These are phyloP conservation scores for Syrmaticus mikado DNA, from an alignment of 2,113 vertebrate species.

Conservation along the genomic window DNA sequence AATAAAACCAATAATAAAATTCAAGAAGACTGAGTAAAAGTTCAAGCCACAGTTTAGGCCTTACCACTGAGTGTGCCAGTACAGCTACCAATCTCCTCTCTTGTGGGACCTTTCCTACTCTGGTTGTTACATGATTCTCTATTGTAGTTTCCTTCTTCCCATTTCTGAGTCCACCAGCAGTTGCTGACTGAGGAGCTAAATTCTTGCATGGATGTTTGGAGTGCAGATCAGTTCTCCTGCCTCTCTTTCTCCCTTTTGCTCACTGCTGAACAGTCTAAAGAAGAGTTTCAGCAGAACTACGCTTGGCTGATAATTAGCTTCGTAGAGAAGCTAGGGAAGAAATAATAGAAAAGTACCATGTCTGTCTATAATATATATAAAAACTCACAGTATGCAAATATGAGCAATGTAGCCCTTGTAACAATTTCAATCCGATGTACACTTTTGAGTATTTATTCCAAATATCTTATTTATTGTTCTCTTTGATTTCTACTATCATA, in stretches of 20 bases:
- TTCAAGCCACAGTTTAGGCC: neutral
- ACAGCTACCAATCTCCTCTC: fast-evolving
- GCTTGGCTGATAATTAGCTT: neutral
- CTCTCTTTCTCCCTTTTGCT: neutral
- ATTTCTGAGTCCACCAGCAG: neutral
- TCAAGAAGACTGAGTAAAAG: neutral
- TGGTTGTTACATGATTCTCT: neutral
- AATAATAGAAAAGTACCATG: neutral
- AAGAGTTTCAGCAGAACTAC: neutral
- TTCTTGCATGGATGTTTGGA: neutral
- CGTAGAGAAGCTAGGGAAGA: neutral
- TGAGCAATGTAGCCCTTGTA: neutral
- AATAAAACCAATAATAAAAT: neutral
- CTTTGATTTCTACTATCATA: neutral
- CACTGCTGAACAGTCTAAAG: neutral
- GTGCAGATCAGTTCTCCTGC: neutral
- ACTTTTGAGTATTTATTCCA: neutral
- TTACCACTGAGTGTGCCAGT: neutral
- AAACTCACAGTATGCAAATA: neutral
- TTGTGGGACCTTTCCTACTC: neutral
- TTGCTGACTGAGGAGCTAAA: neutral
- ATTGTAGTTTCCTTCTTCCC: neutral
- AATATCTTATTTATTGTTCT: neutral
- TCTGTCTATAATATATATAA: neutral
- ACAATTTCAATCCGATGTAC: neutral